Evolutionary conservation across 2,888 invertebrate genomes (phyloP).

Genomic region (Synergus umbraculus): DNA sequence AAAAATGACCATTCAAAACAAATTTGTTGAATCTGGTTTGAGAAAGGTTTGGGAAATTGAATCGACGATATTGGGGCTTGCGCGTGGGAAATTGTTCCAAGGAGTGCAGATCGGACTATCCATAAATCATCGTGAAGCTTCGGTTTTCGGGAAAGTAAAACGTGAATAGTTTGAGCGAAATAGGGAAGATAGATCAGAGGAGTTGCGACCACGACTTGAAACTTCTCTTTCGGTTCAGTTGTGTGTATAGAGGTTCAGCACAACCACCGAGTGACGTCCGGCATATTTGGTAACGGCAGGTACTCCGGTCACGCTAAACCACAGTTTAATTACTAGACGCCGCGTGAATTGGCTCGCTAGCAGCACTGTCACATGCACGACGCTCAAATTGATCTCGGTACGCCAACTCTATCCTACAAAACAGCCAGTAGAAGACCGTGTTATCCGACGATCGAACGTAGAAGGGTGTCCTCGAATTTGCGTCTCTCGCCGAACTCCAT

Average conservation of each 20-base stretch:
- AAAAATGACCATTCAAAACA: too few relatives aligned
- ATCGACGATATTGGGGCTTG: slow-evolving; percentile 51
- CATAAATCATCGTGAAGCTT: slow-evolving; percentile 6
- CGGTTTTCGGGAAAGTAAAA: neutral
- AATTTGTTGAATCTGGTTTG: too few relatives aligned
- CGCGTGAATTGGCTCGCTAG: slow-evolving; percentile 72
- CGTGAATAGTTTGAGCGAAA: neutral
- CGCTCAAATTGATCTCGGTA: slow-evolving; percentile 71
- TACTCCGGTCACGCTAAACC: slow-evolving; percentile 73
- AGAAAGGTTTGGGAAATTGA: slow-evolving; percentile 55
- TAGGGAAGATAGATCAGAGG: neutral
- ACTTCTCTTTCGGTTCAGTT: slow-evolving; percentile 46
- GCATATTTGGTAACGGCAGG: slow-evolving; percentile 73
- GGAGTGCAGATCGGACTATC: neutral
- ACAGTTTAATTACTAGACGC: slow-evolving; percentile 74
- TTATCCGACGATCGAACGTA: slow-evolving; percentile 25
- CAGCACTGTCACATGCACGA: slow-evolving; percentile 72
- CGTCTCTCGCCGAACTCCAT: slow-evolving; percentile 52
- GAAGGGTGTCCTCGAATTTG: slow-evolving; percentile 46
- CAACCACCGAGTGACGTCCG: slow-evolving; percentile 68
- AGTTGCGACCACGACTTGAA: slow-evolving; percentile 51
- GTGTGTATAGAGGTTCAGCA: slow-evolving; percentile 47
- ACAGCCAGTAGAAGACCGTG: slow-evolving; percentile 42
- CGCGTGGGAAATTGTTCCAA: slow-evolving; percentile 46
- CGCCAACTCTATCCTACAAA: slow-evolving; percentile 40